phyloP scores from a whole-genome alignment of 1,140 invertebrate species.

The Drosophila persimilis region DNA sequence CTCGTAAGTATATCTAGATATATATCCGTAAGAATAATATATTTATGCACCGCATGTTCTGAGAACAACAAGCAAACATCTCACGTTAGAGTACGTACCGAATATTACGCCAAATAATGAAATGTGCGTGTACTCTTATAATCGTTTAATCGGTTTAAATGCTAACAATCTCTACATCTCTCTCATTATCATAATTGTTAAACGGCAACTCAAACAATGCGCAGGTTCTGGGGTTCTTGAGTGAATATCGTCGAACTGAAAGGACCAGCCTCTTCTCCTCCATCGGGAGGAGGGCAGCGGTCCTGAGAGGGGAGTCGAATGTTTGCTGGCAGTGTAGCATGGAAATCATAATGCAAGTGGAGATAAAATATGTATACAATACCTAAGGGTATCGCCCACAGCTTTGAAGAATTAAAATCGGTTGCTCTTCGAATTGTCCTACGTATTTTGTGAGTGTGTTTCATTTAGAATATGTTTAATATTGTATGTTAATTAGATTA shows the following conservation, averaged over 20 bases:
- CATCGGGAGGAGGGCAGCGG: neutral
- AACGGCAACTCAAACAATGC: constrained; percentile 32
- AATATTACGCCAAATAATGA: constrained; percentile 31
- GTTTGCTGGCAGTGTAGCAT: constrained; percentile 70
- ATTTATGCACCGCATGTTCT: constrained; percentile 56
- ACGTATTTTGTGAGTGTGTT: constrained; percentile 56
- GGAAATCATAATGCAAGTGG: constrained; percentile 36
- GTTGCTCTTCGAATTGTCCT: constrained; percentile 25
- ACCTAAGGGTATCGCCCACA: neutral
- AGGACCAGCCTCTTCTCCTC: neutral
- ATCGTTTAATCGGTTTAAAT: constrained; percentile 64
- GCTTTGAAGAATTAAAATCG: neutral
- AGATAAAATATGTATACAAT: constrained; percentile 1
- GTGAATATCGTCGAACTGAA: constrained; percentile 2
- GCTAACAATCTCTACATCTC: constrained; percentile 82
- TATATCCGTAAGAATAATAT: constrained; percentile 19
- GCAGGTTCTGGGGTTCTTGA: constrained; percentile 12
- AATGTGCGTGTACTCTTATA: constrained; percentile 29
- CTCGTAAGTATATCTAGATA: constrained; percentile 24
- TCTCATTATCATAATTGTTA: constrained; percentile 59
- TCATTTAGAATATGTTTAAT: constrained; percentile 53
- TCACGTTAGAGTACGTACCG: constrained; percentile 29
- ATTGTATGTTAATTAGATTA: constrained; percentile 41
- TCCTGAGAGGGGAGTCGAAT: constrained; percentile 30
- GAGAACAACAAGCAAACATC: constrained; percentile 45